Conservation (phyloP, 2,113 vertebrate genomes). For the Pontoporia blainvillei region DNA sequence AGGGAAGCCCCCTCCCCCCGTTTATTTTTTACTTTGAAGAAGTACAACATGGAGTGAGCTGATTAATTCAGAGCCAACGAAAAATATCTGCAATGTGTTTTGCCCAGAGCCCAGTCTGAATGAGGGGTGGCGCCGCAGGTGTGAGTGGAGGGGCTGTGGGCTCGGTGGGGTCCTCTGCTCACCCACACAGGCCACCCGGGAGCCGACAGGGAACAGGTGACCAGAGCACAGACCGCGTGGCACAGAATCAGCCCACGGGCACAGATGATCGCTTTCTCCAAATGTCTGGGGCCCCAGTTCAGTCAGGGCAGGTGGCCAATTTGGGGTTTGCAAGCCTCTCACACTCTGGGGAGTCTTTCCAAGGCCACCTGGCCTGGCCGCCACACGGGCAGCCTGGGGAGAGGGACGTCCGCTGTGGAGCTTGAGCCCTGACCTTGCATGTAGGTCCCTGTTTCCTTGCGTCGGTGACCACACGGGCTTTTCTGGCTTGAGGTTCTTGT, state of each 20-base stretch:
- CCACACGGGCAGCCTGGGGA: neutral
- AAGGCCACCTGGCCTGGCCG: fast-evolving
- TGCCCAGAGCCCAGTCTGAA: neutral
- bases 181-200: fast-evolving
- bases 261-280: neutral
- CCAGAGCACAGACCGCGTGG: neutral
- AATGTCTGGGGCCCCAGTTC: neutral
- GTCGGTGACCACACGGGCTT: neutral
- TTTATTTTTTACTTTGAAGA: neutral
- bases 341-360: too few species aligned
- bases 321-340: neutral
- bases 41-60: neutral
- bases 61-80: neutral
- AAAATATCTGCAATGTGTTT: neutral
- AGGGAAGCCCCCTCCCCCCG: too few species aligned
- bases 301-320: neutral
- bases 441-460: neutral
- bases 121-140: neutral
- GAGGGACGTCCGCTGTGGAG: neutral
- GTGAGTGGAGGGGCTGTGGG: too few species aligned
- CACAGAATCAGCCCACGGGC: neutral
- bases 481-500: neutral
- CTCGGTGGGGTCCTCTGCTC: neutral
- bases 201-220: neutral
- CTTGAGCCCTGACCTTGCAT: neutral